Base-by-base conservation (phyloP, 2,113 vertebrate species). In the Petaurus breviceps region DNA sequence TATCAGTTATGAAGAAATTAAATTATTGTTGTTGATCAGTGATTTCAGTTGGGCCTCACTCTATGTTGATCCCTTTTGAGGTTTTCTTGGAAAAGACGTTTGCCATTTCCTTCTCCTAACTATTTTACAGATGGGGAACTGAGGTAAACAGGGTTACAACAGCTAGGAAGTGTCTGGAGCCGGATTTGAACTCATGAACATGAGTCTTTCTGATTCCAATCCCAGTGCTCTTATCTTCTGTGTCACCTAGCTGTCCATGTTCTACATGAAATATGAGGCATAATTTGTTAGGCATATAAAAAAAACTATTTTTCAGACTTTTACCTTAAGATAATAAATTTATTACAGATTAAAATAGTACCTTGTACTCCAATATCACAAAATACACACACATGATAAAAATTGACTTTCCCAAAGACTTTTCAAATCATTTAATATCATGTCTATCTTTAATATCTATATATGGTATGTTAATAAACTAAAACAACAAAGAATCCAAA, bases 391-490 rank as follows among this genome's bases (percentile, higher is more conserved):
- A 37, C 37, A n/a, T n/a, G 68, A 37, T 16, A 37, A 68, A 77
- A 77, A 43, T 22, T n/a, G 14, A 43, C 37, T 84, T 23, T n/a
- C 68, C 19, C 68, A 84, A 77, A n/a, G 84, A 52, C 23, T 51
- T 91, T 92, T 93, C 47, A 90, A 95, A 43, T 2, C 57, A n/a
- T 89, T 77, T 92, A 22, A 93, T 94, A 94, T 12, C 51, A 19
- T 90, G 47, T 91, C 49, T 77, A 93, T 26, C 49, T 68, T 90
- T 94, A 28, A 94, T 92, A 94, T 16, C 10, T 54, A 22, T 89
- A 52, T 90, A 94, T 22, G 49, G 57, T 91, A 28, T 57, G 25
- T 57, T 28, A 26, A 57, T 77, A n/a, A n/a, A 19, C 37, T 94
- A 91, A 92, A 49, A 52, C 94, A 77, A 51, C n/a, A 68, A 94